Evolutionary conservation across 1,140 invertebrate genomes (phyloP).

Genomic region (Hetaerina americana): DNA sequence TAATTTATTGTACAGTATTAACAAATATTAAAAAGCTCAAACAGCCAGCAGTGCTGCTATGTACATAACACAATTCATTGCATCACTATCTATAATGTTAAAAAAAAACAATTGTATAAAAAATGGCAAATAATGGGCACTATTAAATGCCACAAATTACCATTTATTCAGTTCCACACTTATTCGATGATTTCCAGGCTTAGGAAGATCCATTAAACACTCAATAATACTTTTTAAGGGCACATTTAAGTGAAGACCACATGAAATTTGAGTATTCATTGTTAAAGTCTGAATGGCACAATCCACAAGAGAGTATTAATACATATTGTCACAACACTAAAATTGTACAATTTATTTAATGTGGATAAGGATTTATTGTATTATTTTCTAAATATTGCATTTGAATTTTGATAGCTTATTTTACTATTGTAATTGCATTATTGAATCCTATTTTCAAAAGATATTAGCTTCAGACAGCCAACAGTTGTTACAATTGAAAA

Average conservation of each 20-base stretch:
- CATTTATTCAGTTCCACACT: not conserved
- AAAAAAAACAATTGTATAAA: not conserved
- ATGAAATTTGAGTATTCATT: not conserved
- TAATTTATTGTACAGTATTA: not conserved
- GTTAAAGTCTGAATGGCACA: not conserved
- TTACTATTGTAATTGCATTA: not conserved
- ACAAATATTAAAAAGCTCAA: not conserved
- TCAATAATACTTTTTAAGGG: not conserved
- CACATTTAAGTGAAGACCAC: not conserved
- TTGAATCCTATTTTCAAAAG: too few relatives aligned
- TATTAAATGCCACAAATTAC: not conserved
- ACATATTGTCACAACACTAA: not conserved
- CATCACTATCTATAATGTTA: not conserved
- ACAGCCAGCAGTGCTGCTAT: not conserved
- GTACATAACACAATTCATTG: not conserved
- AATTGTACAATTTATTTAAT: not conserved
- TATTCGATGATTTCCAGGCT: not conserved
- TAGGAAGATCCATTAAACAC: not conserved
- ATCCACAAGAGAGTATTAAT: not conserved
- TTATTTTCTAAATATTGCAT: not conserved
- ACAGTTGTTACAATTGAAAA: too few relatives aligned
- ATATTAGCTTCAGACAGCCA: too few relatives aligned
- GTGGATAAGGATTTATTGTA: not conserved
- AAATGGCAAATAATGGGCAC: not conserved
- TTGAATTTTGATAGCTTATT: not conserved